Base-by-base conservation (phyloP, 2,113 vertebrate genomes). In the Ariopsis seemanni region DNA sequence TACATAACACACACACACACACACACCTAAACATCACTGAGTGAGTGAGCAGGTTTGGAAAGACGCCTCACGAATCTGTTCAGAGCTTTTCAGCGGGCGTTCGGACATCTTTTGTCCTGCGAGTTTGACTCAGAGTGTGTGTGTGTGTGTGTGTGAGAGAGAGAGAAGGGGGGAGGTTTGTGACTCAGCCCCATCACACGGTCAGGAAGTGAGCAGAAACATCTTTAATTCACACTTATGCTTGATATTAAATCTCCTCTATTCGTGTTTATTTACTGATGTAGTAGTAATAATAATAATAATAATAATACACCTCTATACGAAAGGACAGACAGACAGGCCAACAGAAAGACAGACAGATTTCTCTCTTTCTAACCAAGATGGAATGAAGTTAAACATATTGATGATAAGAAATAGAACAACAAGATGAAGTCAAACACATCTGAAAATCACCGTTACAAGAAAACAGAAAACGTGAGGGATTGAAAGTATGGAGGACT, bases 71-170 rank as follows among this genome's bases (percentile, higher is more conserved):
- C 27, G 20, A 75, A 83, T 74, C 80, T 69, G 69, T 67, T 15
- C n/a, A 6, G 42, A 62, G 69, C 57, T 63, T 52, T 83, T 30
- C n/a, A 14, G 75, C 78, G 27, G 82, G 86, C 57, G 63, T 57
- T 53, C 58, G 30, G 60, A 81, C 81, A 87, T 63, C 86, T 83
- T 87, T 83, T 87, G 82, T 87, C 69, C 86, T 53, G 27, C 58
- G 74, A 87, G 86, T 60, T 87, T 87, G 86, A 87, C 71, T 87
- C 86, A 87, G 50, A 34, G 60, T 55, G 67, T 74, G 83, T 55
- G 67, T 27, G 65, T 53, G 48, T 84, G 62, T 65, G 82, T 50
- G 82, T 69, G 42, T 48, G 62, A 27, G 57, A 20, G n/a, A 52
- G 80, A 6, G 30, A n/a, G 57, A 77, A 14, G 22, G 63, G 15